These are phyloP conservation scores for Ochropleura leucogaster DNA, from an alignment of 2,888 invertebrate species.

Conservation along the genomic window DNA sequence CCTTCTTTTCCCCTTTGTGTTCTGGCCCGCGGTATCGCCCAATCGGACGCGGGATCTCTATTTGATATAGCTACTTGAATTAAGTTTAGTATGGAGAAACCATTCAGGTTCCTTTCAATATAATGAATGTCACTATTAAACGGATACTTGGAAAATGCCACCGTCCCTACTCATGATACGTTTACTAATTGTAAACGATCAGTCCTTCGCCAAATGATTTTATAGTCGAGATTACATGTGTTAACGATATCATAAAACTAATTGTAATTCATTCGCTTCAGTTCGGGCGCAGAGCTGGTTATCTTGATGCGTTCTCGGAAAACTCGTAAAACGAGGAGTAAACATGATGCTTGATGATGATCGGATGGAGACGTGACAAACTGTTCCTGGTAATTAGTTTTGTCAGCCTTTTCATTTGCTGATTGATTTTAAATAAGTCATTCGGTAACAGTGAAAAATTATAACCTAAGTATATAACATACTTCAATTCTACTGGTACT, in stretches of 20 bases:
- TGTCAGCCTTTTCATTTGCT: not conserved
- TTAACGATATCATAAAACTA: conserved; percentile 58
- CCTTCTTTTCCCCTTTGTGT: too few relatives aligned
- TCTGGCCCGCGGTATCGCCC: too few relatives aligned
- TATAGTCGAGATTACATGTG: conserved; percentile 49
- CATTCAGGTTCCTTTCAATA: not conserved
- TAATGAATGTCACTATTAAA: not conserved
- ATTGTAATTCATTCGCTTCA: conserved; percentile 50
- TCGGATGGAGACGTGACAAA: conserved; percentile 23
- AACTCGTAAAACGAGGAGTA: conserved; percentile 50
- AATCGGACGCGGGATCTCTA: too few relatives aligned
- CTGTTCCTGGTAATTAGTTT: conserved; percentile 30
- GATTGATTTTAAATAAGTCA: not conserved
- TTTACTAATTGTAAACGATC: conserved; percentile 28
- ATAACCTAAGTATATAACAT: not conserved
- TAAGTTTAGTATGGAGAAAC: not conserved
- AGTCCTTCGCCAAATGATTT: conserved; percentile 38
- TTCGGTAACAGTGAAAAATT: not conserved
- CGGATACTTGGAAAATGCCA: not conserved
- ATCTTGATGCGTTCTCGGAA: conserved; percentile 44
- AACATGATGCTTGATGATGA: conserved; percentile 51
- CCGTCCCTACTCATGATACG: not conserved
- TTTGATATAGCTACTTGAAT: not conserved
- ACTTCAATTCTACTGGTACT: not conserved
- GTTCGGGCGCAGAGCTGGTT: conserved; percentile 23